Percentiles rank a stretch among this genome's conserved stretches.
Conservation (phyloP, 2,113 vertebrate species). For the Stictonetta naevosa region DNA sequence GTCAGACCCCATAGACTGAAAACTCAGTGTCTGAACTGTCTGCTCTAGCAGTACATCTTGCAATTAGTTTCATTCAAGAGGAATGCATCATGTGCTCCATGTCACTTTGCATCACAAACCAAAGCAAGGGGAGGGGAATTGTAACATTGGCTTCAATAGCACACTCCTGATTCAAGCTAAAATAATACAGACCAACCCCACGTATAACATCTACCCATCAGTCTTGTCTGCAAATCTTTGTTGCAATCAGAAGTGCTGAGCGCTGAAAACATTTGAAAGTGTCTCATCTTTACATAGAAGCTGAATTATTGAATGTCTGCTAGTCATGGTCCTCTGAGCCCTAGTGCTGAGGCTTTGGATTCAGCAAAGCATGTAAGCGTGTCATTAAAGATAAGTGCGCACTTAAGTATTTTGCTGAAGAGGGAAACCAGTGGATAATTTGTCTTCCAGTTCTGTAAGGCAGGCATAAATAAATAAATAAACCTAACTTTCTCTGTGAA, state of each 20-base stretch:
- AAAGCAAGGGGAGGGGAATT: background rate
- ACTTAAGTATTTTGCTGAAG: constrained; percentile 9
- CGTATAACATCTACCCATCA: background rate
- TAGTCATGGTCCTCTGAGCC: background rate
- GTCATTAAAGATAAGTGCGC: background rate
- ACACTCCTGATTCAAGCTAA: background rate
- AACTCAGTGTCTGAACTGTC: background rate
- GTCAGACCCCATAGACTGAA: background rate
- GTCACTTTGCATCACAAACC: background rate
- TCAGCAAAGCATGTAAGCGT: background rate
- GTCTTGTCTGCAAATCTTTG: background rate
- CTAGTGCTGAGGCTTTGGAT: background rate
- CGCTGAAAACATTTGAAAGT: background rate
- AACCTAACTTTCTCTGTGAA: background rate
- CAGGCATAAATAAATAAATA: background rate
- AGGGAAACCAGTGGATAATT: background rate
- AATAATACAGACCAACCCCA: background rate
- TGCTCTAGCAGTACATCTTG: background rate
- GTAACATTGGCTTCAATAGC: background rate
- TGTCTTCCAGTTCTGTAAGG: background rate
- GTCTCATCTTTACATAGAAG: background rate
- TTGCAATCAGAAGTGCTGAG: background rate
- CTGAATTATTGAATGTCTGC: background rate
- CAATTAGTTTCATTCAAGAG: background rate
- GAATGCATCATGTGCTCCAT: background rate